These are phyloP conservation scores for Oenanthe melanoleuca DNA, from an alignment of 2,113 vertebrate genomes.

Conservation along the genomic window DNA sequence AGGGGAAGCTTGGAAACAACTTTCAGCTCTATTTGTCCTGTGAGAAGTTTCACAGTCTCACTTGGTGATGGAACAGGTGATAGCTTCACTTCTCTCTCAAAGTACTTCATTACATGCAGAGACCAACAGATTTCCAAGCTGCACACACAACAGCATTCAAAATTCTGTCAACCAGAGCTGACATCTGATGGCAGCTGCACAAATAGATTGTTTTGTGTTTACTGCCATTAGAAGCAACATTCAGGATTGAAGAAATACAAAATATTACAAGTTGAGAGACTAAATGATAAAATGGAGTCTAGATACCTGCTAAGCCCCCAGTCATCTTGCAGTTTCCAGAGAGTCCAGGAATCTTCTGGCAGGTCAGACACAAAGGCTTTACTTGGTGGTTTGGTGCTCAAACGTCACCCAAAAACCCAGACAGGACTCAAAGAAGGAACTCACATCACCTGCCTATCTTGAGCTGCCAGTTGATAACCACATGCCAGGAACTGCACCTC, in stretches of 20 bases:
- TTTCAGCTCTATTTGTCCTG: neutral
- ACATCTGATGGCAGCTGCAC: neutral
- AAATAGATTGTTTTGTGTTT: neutral
- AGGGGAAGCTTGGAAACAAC: constrained; percentile 2
- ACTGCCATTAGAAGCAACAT: neutral
- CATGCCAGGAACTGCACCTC: neutral
- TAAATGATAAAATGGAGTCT: neutral
- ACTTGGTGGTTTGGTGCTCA: neutral
- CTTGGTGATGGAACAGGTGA: neutral
- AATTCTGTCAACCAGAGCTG: neutral
- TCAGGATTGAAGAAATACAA: neutral
- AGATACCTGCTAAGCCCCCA: neutral
- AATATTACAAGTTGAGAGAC: neutral
- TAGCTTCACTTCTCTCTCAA: neutral
- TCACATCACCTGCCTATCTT: neutral
- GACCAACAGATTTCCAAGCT: neutral
- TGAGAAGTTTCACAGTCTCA: neutral
- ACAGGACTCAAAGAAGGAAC: neutral
- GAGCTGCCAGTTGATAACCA: neutral
- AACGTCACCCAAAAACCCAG: neutral
- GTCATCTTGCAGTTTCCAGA: neutral
- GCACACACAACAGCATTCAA: neutral
- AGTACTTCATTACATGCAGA: fast-evolving
- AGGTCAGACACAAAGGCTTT: neutral
- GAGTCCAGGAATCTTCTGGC: neutral